Base-by-base conservation (phyloP, 2,888 invertebrate genomes). In the Ashinkailepas kermadecensis region DNA sequence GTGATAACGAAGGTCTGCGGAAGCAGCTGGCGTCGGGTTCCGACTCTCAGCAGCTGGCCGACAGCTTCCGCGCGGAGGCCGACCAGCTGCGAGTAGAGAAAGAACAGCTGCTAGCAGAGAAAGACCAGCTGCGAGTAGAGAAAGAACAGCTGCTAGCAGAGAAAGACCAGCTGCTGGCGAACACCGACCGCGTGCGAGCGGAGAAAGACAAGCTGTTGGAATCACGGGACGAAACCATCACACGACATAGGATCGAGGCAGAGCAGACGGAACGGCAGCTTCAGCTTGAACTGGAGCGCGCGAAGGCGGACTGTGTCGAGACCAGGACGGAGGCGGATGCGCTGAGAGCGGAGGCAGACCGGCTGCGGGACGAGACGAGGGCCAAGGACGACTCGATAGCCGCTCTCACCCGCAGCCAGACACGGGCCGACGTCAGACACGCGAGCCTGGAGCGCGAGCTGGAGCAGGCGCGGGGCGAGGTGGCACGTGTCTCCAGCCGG, bases 161-260 rank as follows among this genome's bases (percentile, higher is more conserved):
- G 59, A 59, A 15, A 15, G 59, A 59, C 59, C 11, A 15, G 59
- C 59, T 59, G 59, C 11, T 13, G 59, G 59, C 15, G 1, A 15
- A 59, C 11, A 1, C 59, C 59, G 59, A 59, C 11, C 59, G 39
- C 39, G 2, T 39, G 39, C 39, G 39, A 39, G 39, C 59, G 7
- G 59, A 59, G 59, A 59, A 7, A 59, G 15, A 59, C 59, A 15
- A 59, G 59, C 59, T 13, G 59, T 59, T 82, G 81, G 81, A 80
- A 0, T 78, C 80, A n/a, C 81, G 81, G n/a, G 80, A 82, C 78
- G 82, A 83, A 65, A 80, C 39, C 39, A 80, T 21, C 81, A 83
- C 57, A 39, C 70, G 23, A 81, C 59, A 59, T 4, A 59, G 39
- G 39, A 39, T 39, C 39, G 39, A 39, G 39, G 39, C 39, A 4